A percentile compares a stretch with the other conserved stretches of the same genome.
phyloP scores from a whole-genome alignment of 2,113 vertebrate genomes.

The Turnix velox region DNA sequence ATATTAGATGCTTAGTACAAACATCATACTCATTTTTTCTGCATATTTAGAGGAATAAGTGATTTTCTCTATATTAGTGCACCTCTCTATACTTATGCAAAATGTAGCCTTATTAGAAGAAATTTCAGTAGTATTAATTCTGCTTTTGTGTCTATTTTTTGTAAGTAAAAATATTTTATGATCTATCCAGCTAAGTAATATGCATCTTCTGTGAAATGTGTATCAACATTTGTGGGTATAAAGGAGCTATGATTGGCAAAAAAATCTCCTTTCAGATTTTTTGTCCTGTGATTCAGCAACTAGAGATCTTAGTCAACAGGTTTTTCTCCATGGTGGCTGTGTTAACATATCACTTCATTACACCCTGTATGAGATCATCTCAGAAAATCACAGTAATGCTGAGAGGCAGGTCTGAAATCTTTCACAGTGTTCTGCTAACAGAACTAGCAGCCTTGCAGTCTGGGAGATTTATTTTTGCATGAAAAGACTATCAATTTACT shows the following conservation, averaged over 20 bases:
- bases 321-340: not conserved
- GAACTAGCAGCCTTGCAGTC: not conserved
- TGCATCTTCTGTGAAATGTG: not conserved
- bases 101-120: not conserved
- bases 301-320: not conserved
- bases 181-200: not conserved
- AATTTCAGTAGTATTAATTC: not conserved
- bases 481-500: not conserved
- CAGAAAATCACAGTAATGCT: not conserved
- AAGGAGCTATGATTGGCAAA: not conserved
- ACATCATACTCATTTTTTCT: accelerated
- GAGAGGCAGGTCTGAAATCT: not conserved
- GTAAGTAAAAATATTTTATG: not conserved
- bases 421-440: not conserved
- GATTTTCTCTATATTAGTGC: not conserved
- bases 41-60: not conserved
- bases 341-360: not conserved
- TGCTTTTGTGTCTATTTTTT: not conserved
- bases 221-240: not conserved
- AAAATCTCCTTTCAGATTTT: not conserved
- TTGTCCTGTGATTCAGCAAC: not conserved
- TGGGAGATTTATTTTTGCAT: not conserved
- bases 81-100: not conserved
- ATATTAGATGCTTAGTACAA: not conserved
- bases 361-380: not conserved